Percentiles rank a stretch among this genome's conserved stretches.
Evolutionary conservation across 2,797 vertebrate species (phyloP).

Genomic region (Buceros bicornis): DNA sequence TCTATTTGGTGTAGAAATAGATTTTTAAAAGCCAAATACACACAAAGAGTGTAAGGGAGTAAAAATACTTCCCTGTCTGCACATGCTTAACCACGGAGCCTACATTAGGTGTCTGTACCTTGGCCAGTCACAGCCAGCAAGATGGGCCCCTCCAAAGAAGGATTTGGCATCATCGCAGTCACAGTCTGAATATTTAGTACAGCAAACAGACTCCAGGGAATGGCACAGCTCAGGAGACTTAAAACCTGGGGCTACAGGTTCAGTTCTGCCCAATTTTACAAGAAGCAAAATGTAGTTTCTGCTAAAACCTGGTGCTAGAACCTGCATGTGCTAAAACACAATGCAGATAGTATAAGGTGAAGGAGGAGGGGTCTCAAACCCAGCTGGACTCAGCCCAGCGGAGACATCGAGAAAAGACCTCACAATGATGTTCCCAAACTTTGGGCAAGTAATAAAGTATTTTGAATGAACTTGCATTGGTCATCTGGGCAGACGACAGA

Average conservation of each 20-base stretch:
- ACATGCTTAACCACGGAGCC: background rate
- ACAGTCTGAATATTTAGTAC: background rate
- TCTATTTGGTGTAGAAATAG: background rate
- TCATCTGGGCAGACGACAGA: background rate
- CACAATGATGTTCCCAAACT: background rate
- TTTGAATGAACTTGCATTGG: background rate
- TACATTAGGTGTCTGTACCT: background rate
- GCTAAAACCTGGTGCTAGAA: background rate
- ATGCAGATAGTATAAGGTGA: accelerated
- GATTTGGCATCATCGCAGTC: background rate
- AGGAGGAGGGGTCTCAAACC: background rate
- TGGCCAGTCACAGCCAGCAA: background rate
- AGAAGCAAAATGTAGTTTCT: background rate
- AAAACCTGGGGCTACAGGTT: background rate
- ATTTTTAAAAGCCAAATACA: background rate
- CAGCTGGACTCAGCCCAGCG: background rate
- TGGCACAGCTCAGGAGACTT: background rate
- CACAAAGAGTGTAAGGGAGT: background rate
- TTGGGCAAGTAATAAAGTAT: background rate
- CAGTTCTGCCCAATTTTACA: background rate
- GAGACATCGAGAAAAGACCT: background rate
- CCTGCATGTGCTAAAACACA: background rate
- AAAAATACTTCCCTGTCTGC: background rate
- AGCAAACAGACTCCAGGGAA: background rate
- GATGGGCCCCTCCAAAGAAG: background rate